Conservation (phyloP, 1,140 invertebrate genomes). For the Forficula auricularia region DNA sequence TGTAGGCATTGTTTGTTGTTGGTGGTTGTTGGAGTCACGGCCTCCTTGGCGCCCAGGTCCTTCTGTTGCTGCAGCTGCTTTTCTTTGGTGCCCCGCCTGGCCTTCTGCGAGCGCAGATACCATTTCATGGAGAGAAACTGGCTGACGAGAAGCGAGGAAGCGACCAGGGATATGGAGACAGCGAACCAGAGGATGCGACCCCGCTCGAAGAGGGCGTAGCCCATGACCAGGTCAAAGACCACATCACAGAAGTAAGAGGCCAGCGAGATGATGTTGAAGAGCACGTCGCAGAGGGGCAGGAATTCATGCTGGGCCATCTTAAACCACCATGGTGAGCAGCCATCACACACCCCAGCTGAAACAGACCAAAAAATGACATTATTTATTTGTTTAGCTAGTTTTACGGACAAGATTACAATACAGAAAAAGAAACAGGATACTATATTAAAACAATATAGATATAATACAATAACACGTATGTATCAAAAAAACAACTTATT, state of each 20-base stretch:
- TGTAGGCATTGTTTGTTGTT: constrained; percentile 5
- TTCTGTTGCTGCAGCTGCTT: constrained; percentile 7
- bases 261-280: constrained; percentile 79
- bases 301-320: constrained; percentile 36
- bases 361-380: too few relatives aligned
- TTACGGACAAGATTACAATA: too few relatives aligned
- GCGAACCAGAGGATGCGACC: constrained; percentile 38
- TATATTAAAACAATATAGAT: too few relatives aligned
- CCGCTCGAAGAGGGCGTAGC: constrained; percentile 57
- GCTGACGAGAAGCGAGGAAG: constrained; percentile 50
- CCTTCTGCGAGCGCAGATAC: constrained; percentile 20
- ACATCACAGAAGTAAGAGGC: constrained; percentile 84
- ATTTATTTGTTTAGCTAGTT: too few relatives aligned
- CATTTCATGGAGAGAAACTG: constrained; percentile 39
- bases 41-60: background rate
- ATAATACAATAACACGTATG: too few relatives aligned
- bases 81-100: constrained; percentile 9
- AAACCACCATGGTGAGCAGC: too few relatives aligned
- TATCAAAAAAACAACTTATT: too few relatives aligned
- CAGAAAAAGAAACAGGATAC: too few relatives aligned
- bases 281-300: constrained; percentile 68
- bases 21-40: constrained; percentile 3
- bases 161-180: constrained; percentile 45
- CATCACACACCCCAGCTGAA: too few relatives aligned
- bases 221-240: constrained; percentile 70